Conservation (phyloP, 1,140 invertebrate species). For the Octopus sinensis region DNA sequence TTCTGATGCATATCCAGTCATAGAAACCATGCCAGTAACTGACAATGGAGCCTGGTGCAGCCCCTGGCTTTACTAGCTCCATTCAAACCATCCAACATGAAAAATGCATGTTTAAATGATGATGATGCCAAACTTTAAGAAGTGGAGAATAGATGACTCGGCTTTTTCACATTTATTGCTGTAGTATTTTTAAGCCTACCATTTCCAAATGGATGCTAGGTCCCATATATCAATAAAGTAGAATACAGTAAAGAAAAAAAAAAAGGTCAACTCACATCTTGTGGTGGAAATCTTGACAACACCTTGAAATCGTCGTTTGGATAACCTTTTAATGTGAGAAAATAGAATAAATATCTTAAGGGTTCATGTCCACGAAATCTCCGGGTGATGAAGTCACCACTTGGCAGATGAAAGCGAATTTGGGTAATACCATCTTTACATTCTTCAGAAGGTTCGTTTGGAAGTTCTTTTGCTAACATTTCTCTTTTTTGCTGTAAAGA, state of each 20-base stretch:
- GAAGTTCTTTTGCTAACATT: conserved; percentile 60
- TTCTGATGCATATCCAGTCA: too few species aligned
- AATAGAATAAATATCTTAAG: conserved; percentile 76
- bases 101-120: too few species aligned
- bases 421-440: conserved; percentile 66
- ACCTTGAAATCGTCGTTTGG: conserved; percentile 85
- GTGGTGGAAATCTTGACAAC: conserved; percentile 84
- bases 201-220: too few species aligned
- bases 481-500: conserved; percentile 51
- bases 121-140: too few species aligned
- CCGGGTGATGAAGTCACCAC: conserved; percentile 71
- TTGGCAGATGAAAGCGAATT: conserved; percentile 75
- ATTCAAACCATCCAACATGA: too few species aligned
- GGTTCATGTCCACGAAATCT: conserved; percentile 70
- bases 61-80: too few species aligned
- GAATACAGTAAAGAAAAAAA: not conserved
- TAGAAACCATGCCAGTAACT: too few species aligned
- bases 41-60: too few species aligned
- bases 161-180: too few species aligned
- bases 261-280: conserved; percentile 64
- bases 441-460: conserved; percentile 64
- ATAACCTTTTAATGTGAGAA: conserved; percentile 80
- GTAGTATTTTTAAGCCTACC: too few species aligned
- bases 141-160: too few species aligned
- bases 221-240: too few species aligned